Evolutionary conservation across 2,113 vertebrate genomes (phyloP), one percentile per base, ranked within the genome.

Genomic region (Protobothrops mucrosquamatus): DNA sequence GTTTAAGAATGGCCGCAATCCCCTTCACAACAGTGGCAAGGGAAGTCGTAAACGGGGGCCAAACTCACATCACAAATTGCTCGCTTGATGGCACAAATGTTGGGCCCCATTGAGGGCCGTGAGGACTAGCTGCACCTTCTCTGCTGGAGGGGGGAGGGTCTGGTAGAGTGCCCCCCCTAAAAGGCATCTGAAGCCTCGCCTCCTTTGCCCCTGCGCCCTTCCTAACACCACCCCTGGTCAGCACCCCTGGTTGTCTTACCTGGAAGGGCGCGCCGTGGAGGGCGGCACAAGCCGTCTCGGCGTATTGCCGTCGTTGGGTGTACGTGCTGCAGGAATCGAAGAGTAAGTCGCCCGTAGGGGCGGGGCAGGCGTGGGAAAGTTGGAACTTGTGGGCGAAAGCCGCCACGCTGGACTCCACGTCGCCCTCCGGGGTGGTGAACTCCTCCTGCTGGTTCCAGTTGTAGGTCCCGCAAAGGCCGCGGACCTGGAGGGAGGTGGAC

Each of bases 401-500:
- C 0, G 97, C 0, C 0, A 97, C 87, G 0, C 97, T 97, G 95
- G 92, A 97, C 94, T 99, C 99, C 92, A 99, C 97, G 0, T 99
- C 99, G 0, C 99, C 98, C 0, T 97, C 98, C 0, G 98, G 98
- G 0, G 98, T 99, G 94, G 97, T 98, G 95, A 99, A 99, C 89
- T 99, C 99, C 0, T 99, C 99, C 2, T 97, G 97, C 97, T 98
- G 98, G 96, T 97, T 98, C 98, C 99, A 98, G 57, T 98, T 99
- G 94, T 98, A 98, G 2, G 99, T 99, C 56, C 99, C 99, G 12
- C 99, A 99, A 22, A 99, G 97, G 1, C 99, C 99, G 0, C 98
- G 98, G 2, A 99, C 98, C 99, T 99, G 92, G 54, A 11, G 0
- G 2, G 12, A 46, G 22, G 81, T 7, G 5, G n/a, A 7, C 39